These are phyloP conservation scores for Ptychadena robeensis DNA, from an alignment of 2,797 vertebrate species.

Conservation along the genomic window DNA sequence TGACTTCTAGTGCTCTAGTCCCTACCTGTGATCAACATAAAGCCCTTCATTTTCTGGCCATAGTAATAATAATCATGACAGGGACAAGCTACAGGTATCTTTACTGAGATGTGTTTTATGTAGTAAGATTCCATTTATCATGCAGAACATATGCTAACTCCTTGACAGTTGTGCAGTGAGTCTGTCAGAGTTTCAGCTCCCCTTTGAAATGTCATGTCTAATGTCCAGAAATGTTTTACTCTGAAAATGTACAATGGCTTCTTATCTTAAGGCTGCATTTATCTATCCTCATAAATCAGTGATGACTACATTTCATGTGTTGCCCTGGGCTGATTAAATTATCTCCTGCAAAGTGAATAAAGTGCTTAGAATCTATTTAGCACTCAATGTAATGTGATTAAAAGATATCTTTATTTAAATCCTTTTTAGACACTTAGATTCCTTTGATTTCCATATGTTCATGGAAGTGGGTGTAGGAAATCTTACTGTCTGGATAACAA, in stretches of 20 bases:
- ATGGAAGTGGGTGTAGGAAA: no score
- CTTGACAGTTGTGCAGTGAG: conserved; percentile 24
- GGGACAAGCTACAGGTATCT: no score
- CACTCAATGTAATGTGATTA: not conserved
- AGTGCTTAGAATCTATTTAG: conserved; percentile 50
- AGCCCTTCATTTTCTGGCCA: no score
- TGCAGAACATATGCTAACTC: conserved; percentile 40
- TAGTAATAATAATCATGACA: no score
- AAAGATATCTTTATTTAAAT: conserved; percentile 12
- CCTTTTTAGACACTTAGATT: not conserved
- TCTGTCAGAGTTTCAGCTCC: not conserved
- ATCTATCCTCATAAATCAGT: not conserved
- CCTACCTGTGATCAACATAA: no score
- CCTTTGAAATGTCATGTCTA: conserved; percentile 44
- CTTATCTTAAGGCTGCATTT: conserved; percentile 32
- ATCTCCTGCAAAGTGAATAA: conserved; percentile 41
- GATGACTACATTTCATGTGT: conserved; percentile 49
- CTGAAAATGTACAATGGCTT: conserved; percentile 48
- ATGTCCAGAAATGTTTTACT: conserved; percentile 11
- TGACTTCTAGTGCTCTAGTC: no score
- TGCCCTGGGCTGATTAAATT: conserved; percentile 53
- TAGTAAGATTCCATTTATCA: conserved; percentile 33
- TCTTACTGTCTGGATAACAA: no score
- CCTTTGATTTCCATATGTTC: no score
- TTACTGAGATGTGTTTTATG: conserved; percentile 29